Evolutionary conservation across 2,797 vertebrate genomes (phyloP).

Genomic region (Enteromius mattozi): DNA sequence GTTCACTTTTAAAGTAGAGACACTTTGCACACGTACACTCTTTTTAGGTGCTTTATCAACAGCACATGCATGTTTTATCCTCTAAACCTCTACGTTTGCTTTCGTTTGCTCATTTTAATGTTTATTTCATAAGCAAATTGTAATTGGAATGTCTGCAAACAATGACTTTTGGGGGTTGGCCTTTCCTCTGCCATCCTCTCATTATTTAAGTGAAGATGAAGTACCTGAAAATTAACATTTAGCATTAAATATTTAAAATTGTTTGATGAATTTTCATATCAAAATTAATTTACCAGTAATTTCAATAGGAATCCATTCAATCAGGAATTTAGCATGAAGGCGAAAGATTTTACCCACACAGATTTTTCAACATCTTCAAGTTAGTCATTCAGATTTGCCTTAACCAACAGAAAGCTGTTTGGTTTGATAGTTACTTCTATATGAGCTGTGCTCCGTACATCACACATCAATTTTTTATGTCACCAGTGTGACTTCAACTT

Average conservation of each 20-base stretch:
- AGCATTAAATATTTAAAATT: background rate
- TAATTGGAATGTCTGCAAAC: background rate
- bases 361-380: background rate
- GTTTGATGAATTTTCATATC: background rate
- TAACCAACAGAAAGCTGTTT: background rate
- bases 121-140: background rate
- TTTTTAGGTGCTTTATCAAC: background rate
- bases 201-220: background rate
- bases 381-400: background rate
- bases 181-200: background rate
- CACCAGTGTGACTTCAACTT: background rate
- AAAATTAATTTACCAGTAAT: background rate
- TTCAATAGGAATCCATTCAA: background rate
- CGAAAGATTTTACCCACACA: background rate
- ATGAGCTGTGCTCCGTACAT: background rate
- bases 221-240: background rate
- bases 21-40: background rate
- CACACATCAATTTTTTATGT: background rate
- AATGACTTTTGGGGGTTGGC: background rate
- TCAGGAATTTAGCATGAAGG: background rate
- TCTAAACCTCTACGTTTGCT: background rate
- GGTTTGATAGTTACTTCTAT: background rate
- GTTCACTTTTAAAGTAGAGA: conserved; percentile 16
- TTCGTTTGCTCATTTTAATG: background rate
- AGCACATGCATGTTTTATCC: background rate